A percentile compares a stretch with the other conserved stretches of the same genome.
phyloP scores from a whole-genome alignment of 92 coral and sea anemone species.

The Zoanthus sansibaricus region DNA sequence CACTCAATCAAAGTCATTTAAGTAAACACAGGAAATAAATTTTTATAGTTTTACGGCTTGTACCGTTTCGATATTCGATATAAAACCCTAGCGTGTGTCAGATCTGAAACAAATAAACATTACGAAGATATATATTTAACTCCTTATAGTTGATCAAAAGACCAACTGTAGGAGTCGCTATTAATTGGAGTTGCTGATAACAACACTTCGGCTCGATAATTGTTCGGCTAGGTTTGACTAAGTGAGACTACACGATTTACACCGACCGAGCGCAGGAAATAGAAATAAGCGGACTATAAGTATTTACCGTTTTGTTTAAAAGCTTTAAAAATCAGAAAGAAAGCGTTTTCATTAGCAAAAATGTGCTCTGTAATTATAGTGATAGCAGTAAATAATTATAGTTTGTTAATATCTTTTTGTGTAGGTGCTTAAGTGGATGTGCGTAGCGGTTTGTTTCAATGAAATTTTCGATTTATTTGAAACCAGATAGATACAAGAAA shows the following conservation, averaged over 20 bases:
- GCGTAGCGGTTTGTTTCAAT: background rate
- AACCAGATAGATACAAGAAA: background rate
- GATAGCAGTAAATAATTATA: no score
- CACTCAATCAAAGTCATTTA: slow-evolving; percentile 6
- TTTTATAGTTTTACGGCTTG: background rate
- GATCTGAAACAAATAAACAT: background rate
- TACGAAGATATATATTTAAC: background rate
- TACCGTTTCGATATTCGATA: background rate
- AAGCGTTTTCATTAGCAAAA: no score
- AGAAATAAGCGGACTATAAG: background rate
- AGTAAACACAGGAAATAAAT: slow-evolving; percentile 13
- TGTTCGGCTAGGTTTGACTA: background rate
- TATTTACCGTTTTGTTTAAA: background rate
- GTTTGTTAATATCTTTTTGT: background rate
- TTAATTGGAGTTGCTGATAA: slow-evolving; percentile 35
- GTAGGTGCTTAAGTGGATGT: background rate
- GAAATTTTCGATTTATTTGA: background rate
- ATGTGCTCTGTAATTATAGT: no score
- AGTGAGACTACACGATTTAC: slow-evolving; percentile 13
- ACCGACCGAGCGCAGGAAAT: slow-evolving; percentile 19
- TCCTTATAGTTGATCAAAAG: slow-evolving; percentile 31
- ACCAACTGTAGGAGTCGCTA: slow-evolving; percentile 21
- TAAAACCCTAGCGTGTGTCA: background rate
- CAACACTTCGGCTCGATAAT: background rate
- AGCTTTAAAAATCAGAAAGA: background rate